A percentile compares a stretch with the other conserved stretches of the same genome.
Conservation (phyloP, 2,888 invertebrate species). For the Gandaritis pyraliata region DNA sequence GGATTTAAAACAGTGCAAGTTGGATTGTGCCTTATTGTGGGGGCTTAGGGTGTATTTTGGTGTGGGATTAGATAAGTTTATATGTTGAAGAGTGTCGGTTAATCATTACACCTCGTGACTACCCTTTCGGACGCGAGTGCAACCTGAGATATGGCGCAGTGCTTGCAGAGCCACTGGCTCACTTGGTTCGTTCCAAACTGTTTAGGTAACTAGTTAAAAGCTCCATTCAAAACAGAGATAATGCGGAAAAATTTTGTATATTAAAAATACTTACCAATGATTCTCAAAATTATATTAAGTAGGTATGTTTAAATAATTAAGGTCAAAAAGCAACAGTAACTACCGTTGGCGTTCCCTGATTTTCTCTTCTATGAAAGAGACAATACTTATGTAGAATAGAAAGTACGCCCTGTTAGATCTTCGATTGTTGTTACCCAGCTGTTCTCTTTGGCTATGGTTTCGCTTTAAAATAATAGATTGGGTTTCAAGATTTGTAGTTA, state of each 20-base stretch:
- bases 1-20: constrained; percentile 4
- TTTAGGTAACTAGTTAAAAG: no score
- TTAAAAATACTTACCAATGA: no score
- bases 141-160: constrained; percentile 33
- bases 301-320: no score
- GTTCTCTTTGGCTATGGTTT: not conserved
- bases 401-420: no score
- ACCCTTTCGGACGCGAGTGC: constrained; percentile 43
- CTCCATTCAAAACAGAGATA: no score
- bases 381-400: no score
- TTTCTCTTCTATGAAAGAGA: no score
- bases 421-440: not conserved
- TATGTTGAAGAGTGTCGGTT: constrained; percentile 47
- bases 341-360: no score
- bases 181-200: not conserved
- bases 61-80: constrained; percentile 33
- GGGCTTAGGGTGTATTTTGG: constrained; percentile 29
- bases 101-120: constrained; percentile 47
- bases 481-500: constrained; percentile 35
- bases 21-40: not conserved
- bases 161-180: not conserved
- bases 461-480: constrained; percentile 38
- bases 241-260: no score
- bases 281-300: no score
- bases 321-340: no score